phyloP scores from a whole-genome alignment of 2,888 invertebrate genomes.

The Ophion ellenae region DNA sequence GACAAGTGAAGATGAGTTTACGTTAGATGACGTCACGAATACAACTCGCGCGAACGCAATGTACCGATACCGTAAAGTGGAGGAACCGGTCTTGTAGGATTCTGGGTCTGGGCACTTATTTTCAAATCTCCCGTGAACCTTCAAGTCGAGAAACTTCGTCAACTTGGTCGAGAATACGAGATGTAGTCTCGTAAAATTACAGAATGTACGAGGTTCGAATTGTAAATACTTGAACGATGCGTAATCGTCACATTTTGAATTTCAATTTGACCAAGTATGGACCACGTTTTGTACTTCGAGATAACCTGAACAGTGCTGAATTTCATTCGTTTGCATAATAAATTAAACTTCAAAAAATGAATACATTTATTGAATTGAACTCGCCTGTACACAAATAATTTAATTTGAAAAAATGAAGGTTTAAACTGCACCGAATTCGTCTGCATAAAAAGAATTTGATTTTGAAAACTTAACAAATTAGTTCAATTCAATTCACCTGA shows the following conservation, averaged over 20 bases:
- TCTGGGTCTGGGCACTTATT: background rate
- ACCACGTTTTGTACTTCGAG: too few relatives aligned
- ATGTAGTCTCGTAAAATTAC: background rate
- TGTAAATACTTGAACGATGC: background rate
- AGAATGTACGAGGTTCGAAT: conserved; percentile 38
- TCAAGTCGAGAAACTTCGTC: background rate
- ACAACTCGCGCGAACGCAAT: background rate
- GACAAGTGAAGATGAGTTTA: conserved; percentile 32
- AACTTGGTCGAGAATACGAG: background rate
- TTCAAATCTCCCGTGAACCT: background rate
- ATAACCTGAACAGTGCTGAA: too few relatives aligned
- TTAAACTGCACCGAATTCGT: too few relatives aligned
- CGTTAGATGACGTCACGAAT: conserved; percentile 34
- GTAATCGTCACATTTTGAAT: background rate
- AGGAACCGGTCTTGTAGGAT: conserved; percentile 21
- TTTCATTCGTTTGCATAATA: too few relatives aligned
- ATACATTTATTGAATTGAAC: too few relatives aligned
- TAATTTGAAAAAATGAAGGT: too few relatives aligned
- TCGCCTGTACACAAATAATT: too few relatives aligned
- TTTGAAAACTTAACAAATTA: too few relatives aligned
- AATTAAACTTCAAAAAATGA: too few relatives aligned
- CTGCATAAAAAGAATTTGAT: too few relatives aligned
- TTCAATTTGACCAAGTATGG: too few relatives aligned
- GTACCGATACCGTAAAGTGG: conserved; percentile 24
- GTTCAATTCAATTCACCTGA: too few relatives aligned